Evolutionary conservation across 2,797 vertebrate species (phyloP).

Genomic region (Chelon labrosus): DNA sequence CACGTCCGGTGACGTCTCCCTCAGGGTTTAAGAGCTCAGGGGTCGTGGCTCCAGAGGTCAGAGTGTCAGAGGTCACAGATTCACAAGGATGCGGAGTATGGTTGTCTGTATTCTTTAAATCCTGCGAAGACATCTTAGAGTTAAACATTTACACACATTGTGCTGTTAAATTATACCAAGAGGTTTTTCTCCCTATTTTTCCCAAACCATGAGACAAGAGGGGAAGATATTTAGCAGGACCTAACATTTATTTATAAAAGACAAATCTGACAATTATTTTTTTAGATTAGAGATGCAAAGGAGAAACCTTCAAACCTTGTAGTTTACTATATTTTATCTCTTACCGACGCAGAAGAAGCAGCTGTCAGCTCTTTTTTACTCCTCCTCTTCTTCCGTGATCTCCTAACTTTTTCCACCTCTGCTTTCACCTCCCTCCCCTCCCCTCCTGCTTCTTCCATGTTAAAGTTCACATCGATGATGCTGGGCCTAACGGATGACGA

Average conservation of each 20-base stretch:
- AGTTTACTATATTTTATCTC: conserved; percentile 16
- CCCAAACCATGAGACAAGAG: too few species aligned
- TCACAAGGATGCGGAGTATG: conserved; percentile 46
- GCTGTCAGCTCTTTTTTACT: conserved; percentile 56
- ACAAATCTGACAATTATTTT: too few species aligned
- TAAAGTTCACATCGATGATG: conserved; percentile 79
- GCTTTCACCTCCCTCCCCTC: conserved; percentile 47
- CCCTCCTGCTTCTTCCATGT: conserved; percentile 50
- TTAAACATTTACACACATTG: not conserved
- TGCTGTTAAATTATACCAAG: too few species aligned
- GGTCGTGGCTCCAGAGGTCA: conserved; percentile 69
- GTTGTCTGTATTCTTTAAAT: conserved; percentile 53
- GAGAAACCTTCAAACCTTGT: too few species aligned
- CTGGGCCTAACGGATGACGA: conserved; percentile 63
- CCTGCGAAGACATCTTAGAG: conserved; percentile 52
- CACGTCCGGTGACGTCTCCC: conserved; percentile 20
- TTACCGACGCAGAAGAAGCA: conserved; percentile 60
- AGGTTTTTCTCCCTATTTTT: too few species aligned
- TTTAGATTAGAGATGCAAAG: too few species aligned
- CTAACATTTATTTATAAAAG: too few species aligned
- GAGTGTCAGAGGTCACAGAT: conserved; percentile 65
- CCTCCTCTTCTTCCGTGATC: conserved; percentile 63
- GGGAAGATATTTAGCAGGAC: too few species aligned
- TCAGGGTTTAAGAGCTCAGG: conserved; percentile 57
- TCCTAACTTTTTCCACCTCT: conserved; percentile 59